phyloP scores from a whole-genome alignment of 2,888 invertebrate genomes.

The Spodoptera exigua region DNA sequence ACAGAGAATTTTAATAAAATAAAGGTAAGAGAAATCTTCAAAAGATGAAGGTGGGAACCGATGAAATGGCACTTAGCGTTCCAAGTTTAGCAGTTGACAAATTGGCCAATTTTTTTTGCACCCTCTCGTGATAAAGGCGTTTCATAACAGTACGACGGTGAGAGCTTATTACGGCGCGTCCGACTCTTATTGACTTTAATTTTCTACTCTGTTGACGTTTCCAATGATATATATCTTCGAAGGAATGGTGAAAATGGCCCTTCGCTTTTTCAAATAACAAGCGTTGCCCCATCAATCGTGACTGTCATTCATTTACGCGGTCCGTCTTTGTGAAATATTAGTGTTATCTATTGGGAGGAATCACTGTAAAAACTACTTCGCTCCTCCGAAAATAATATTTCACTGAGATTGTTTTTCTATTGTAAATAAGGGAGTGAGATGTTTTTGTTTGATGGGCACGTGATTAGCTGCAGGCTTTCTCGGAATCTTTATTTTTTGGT shows the following conservation, averaged over 20 bases:
- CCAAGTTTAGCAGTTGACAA: slow-evolving; percentile 79
- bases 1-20: slow-evolving; percentile 68
- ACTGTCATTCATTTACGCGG: slow-evolving; percentile 85
- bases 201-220: slow-evolving; percentile 87
- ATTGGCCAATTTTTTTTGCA: slow-evolving; percentile 81
- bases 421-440: slow-evolving; percentile 84
- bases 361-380: slow-evolving; percentile 84
- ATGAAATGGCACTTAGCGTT: slow-evolving; percentile 81
- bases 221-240: slow-evolving; percentile 85
- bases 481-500: slow-evolving; percentile 31
- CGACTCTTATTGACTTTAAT: slow-evolving; percentile 87
- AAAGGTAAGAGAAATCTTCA: slow-evolving; percentile 63
- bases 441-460: slow-evolving; percentile 74
- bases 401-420: slow-evolving; percentile 86
- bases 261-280: slow-evolving; percentile 89
- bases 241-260: slow-evolving; percentile 83
- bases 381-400: slow-evolving; percentile 81
- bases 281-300: slow-evolving; percentile 83
- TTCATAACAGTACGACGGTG: slow-evolving; percentile 76
- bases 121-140: slow-evolving; percentile 75
- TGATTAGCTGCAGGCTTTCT: slow-evolving; percentile 69
- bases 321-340: slow-evolving; percentile 83
- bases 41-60: slow-evolving; percentile 75
- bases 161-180: slow-evolving; percentile 78
- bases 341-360: slow-evolving; percentile 82